Percentiles rank a stretch among this genome's conserved stretches.
phyloP scores from a whole-genome alignment of 1,140 invertebrate species.

The Atta colombica region DNA sequence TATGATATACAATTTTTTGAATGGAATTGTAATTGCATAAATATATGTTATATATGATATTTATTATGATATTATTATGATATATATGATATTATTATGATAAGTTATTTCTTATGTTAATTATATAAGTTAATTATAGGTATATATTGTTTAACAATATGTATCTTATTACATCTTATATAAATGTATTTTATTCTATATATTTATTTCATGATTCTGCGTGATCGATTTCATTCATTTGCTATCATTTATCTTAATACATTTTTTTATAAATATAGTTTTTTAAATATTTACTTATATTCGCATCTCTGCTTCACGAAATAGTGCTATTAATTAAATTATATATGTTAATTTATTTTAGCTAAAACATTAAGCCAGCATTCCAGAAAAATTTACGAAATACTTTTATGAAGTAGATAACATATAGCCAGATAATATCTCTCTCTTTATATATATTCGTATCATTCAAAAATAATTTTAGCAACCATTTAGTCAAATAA shows the following conservation, averaged over 20 bases:
- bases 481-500: not conserved
- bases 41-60: conserved; percentile 44
- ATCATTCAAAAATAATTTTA: conserved; percentile 8
- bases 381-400: not conserved
- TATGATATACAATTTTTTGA: conserved; percentile 55
- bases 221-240: conserved; percentile 8
- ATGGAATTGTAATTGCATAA: conserved; percentile 56
- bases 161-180: conserved; percentile 19
- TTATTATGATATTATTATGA: too few relatives aligned
- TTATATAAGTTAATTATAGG: conserved; percentile 18
- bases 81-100: too few relatives aligned
- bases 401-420: not conserved
- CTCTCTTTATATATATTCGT: not conserved
- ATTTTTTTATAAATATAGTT: conserved; percentile 9
- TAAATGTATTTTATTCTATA: conserved; percentile 15
- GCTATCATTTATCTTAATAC: not conserved
- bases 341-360: not conserved
- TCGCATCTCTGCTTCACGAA: not conserved
- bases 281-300: not conserved
- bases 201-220: not conserved
- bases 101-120: conserved; percentile 28
- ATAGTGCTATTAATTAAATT: not conserved
- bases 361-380: not conserved
- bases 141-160: conserved; percentile 43
- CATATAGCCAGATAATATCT: not conserved